Base-by-base conservation (phyloP, 2,797 vertebrate species). In the Aythya fuligula region DNA sequence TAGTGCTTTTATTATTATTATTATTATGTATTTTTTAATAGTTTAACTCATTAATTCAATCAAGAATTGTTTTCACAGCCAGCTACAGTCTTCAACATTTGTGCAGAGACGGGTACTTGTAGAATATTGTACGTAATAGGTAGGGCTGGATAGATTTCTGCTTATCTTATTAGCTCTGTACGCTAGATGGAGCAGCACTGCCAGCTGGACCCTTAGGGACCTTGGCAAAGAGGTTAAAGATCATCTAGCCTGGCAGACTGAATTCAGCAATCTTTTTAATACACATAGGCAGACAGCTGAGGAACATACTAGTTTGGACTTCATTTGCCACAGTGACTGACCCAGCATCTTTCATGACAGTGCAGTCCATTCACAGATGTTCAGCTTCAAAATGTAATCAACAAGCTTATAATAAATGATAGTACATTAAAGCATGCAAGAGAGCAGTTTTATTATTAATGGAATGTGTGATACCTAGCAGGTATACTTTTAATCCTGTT, bases 351-450 rank as follows among this genome's bases (percentile, higher is more conserved):
- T 79, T 67, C 87, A 87, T 36, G 7, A 71, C 25, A 90, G 69
- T 1, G 4, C 41, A 71, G 8, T 45, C 36, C 8, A 51, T 90
- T 76, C 1, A 8, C 39, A 93, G 74, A 81, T 93, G 81, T 9
- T 49, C 67, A 71, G 85, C 80, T 85, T 93, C 36, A 79, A 91
- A 65, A 60, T 95, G 83, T 93, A 96, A 93, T 38, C 74, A 41
- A 47, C 2, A 13, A 87, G 39, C 70, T 88, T 90, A 67, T 28
- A 94, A 94, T 93, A 91, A 96, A 95, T 53, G 67, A 70, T 54
- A 27, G 2, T 43, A 72, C 45, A 74, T 53, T 57, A n/a, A 94
- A 89, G 32, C 15, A 24, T 34, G 61, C 60, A 54, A 79, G 45
- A 86, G 34, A 28, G 57, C 57, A 19, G 34, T 12, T 82, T 11